Conservation (phyloP, 2,113 vertebrate species). For the Atherinomorus stipes region DNA sequence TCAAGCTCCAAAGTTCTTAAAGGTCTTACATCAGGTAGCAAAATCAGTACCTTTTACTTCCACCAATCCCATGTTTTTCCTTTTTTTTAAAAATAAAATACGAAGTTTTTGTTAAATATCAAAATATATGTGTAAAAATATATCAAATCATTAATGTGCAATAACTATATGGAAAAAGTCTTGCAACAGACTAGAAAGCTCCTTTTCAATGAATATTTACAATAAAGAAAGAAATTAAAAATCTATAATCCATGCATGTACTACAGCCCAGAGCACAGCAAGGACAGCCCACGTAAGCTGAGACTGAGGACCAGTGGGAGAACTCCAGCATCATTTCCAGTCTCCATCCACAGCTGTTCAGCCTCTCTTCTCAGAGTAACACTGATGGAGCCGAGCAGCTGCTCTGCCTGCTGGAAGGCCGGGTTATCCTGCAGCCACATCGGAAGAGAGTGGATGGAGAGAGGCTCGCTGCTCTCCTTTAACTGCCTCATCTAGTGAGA, state of each 20-base stretch:
- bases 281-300: conserved; percentile 81
- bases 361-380: conserved; percentile 79
- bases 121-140: conserved; percentile 2
- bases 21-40: not conserved
- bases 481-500: conserved; percentile 78
- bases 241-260: not conserved
- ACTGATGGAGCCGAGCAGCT: conserved; percentile 80
- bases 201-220: not conserved
- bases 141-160: not conserved
- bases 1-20: not conserved
- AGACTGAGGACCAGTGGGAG: conserved; percentile 82
- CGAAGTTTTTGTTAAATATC: conserved; percentile 11
- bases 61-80: conserved; percentile 7
- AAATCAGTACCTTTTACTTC: not conserved
- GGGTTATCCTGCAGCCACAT: conserved; percentile 74
- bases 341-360: conserved; percentile 73
- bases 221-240: conserved; percentile 40
- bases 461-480: conserved; percentile 62
- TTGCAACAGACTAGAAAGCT: not conserved
- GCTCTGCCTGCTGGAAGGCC: conserved; percentile 77
- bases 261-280: conserved; percentile 63
- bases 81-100: conserved; percentile 27
- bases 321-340: conserved; percentile 42
- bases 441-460: conserved; percentile 70
- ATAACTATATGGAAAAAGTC: not conserved